These are phyloP conservation scores for Eurytoma californica DNA, from an alignment of 2,888 invertebrate species.

Conservation along the genomic window DNA sequence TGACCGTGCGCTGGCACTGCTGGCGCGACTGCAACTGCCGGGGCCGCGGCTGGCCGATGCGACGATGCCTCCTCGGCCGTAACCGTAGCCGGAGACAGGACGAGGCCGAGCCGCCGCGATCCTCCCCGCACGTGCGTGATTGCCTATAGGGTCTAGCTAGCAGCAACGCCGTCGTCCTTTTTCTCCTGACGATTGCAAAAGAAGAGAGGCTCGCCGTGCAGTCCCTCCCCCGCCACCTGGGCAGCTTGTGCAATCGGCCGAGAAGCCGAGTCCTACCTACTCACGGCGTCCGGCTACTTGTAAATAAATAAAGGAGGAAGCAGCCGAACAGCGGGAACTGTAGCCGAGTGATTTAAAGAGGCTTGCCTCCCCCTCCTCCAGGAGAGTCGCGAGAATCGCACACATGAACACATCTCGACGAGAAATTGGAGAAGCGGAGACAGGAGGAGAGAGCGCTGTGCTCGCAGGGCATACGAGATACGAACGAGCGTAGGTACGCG, in stretches of 20 bases:
- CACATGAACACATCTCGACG: not conserved
- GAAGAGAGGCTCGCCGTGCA: conserved; percentile 15
- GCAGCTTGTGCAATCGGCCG: conserved; percentile 44
- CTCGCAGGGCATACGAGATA: conserved; percentile 16
- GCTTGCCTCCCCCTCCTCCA: not conserved
- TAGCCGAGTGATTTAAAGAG: not conserved
- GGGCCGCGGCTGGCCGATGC: not conserved
- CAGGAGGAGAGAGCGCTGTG: conserved; percentile 12
- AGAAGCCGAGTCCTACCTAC: conserved; percentile 7
- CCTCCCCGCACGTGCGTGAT: not conserved
- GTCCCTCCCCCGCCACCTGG: conserved; percentile 8
- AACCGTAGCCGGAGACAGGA: not conserved
- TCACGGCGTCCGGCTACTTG: not conserved
- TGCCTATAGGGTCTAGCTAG: not conserved
- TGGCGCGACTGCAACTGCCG: no score
- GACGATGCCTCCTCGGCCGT: not conserved
- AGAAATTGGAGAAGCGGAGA: conserved; percentile 13
- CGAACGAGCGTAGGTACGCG: not conserved
- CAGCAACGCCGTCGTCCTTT: conserved; percentile 21
- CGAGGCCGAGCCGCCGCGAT: no score
- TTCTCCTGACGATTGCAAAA: conserved; percentile 40
- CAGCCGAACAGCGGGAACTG: not conserved
- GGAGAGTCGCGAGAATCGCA: not conserved
- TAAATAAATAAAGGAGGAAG: conserved; percentile 45
- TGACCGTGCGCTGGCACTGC: no score